Evolutionary conservation across 2,888 invertebrate species (phyloP).

Genomic region (Noctua fimbriata): DNA sequence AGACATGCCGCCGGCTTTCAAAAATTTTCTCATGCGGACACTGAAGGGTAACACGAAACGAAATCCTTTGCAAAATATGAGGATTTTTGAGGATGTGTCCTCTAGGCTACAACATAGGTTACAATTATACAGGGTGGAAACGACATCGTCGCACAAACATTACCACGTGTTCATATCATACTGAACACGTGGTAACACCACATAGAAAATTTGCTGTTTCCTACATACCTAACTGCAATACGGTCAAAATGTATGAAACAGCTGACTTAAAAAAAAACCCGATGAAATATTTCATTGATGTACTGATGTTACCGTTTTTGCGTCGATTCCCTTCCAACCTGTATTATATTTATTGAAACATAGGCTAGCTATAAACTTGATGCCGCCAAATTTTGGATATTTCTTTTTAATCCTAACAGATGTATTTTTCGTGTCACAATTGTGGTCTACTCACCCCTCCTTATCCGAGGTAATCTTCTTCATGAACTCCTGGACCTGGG

Average conservation of each 20-base stretch:
- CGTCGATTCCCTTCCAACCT: no score
- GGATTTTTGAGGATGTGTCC: background rate
- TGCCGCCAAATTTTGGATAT: background rate
- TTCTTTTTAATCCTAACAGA: background rate
- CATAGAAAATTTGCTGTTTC: no score
- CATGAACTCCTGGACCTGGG: conserved; percentile 96
- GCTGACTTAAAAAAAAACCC: no score
- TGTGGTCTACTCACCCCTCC: conserved; percentile 93
- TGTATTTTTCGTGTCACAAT: background rate
- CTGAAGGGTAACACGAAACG: background rate
- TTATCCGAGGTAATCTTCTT: conserved; percentile 97
- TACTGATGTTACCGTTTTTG: no score
- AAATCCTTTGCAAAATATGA: no score
- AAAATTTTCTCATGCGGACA: background rate
- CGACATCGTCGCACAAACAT: no score
- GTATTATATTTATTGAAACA: background rate
- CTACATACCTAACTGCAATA: no score
- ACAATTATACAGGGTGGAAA: no score
- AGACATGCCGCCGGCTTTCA: background rate
- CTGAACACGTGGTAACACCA: no score
- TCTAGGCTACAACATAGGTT: background rate
- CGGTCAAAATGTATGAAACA: no score
- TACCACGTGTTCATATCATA: no score
- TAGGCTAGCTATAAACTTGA: background rate
- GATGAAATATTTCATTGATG: no score